Base-by-base conservation (phyloP, 92 coral and sea anemone species). In the Paramuricea clavata region DNA sequence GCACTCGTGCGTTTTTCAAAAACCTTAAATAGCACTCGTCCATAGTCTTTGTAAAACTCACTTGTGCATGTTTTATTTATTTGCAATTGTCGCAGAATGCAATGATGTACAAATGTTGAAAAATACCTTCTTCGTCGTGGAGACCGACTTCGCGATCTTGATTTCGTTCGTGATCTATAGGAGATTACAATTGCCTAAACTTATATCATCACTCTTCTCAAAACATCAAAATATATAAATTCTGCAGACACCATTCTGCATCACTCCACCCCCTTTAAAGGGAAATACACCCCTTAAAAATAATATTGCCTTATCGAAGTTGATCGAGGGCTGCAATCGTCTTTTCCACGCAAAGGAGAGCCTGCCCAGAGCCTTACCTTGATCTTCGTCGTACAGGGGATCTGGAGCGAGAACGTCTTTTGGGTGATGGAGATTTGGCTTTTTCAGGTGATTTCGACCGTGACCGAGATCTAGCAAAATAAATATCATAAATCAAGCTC, bases 351-450 rank as follows among this genome's bases (percentile, higher is more conserved):
- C n/a, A 52, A 52, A 52, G 22, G 5, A 22, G 23, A 52, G 61
- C 8, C 42, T 52, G 61, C 17, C 17, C 5, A 12, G 94, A 62
- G 13, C 54, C 88, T 36, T 90, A 91, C 26, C 85, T 76, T 23
- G 93, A 93, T 54, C 85, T 83, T 57, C 91, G 90, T 22, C 94
- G 89, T 83, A 75, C 82, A 34, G 91, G 91, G 10, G 94, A 86
- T 50, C 44, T 85, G 12, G 98, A 94, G n/a, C 92, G 93, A 35
- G 98, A 94, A 39, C 93, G 89, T 50, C 82, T 73, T 74, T 42
- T 78, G 33, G 92, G 93, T 21, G 89, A 76, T 15, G 64, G 25
- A 52, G 69, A 50, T 52, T 52, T 76, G 19, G 35, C 11, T 65
- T 31, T 28, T 19, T 65, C 41, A 10, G 72, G 72, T 32, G 72